Base-by-base conservation (phyloP, 2,113 vertebrate species). In the Kryptolebias marmoratus region DNA sequence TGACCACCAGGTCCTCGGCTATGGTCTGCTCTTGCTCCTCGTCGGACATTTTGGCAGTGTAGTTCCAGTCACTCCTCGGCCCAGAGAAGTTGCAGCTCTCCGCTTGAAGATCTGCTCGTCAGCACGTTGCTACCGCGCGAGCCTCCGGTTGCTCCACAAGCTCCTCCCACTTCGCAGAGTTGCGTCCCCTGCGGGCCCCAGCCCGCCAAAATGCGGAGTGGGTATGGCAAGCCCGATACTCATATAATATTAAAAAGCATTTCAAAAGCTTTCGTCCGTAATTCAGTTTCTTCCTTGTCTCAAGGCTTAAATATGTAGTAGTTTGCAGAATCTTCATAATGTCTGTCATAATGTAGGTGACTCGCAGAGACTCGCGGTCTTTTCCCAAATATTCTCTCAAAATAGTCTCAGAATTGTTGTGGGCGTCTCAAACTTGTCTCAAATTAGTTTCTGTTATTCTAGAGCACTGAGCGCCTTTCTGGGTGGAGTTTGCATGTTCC, bases 11-110 rank as follows among this genome's bases (percentile, higher is more conserved):
- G 81, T 98, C 96, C 85, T 98, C 96, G 42, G 96, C 96, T 84
- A 98, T 94, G 69, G 96, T 98, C 88, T 96, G 95, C 83, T 97
- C 96, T 68, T 95, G 95, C 86, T 96, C 95, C 13, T 97, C 96
- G 90, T 97, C 96, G 18, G 91, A 91, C 91, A 92, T 92, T n/a
- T 88, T 88, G 74, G 64, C 84, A 78, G 87, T 79, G 48, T 73
- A 76, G 70, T 77, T 77, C 61, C 50, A 53, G 78, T 86, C 77
- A 14, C 71, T 57, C 11, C 6, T 76, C 16, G 52, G 42, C n/a
- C 45, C 63, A 28, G 18, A 11, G 9, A 59, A 68, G 69, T 65
- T 13, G 31, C 58, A 15, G 48, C 39, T 8, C 39, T n/a, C 28
- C 13, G 5, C 50, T 18, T 14, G 64, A 42, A 42, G 9, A 18